These are phyloP conservation scores for Odobenus rosmarus DNA, from an alignment of 2,113 vertebrate species.

Conservation along the genomic window DNA sequence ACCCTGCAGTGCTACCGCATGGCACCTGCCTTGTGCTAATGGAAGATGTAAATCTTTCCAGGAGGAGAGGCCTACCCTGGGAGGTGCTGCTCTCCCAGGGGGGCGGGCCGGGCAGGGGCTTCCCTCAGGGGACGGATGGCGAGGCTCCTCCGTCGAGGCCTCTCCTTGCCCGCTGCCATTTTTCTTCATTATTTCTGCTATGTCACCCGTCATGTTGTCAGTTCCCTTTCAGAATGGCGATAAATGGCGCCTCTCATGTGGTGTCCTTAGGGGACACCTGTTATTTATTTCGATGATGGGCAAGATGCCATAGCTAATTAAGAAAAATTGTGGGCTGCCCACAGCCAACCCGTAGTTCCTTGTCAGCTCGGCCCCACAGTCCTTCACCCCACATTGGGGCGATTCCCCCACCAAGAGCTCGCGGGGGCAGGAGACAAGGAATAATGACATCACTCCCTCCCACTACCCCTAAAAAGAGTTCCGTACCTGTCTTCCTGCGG, in stretches of 20 bases:
- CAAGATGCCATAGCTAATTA: constrained; percentile 87
- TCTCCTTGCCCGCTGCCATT: constrained; percentile 80
- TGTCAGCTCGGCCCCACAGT: constrained; percentile 33
- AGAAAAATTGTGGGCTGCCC: constrained; percentile 84
- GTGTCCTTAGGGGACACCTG: constrained; percentile 86
- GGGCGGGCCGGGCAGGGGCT: fast-evolving
- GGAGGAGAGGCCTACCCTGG: fast-evolving
- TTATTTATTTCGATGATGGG: constrained; percentile 89
- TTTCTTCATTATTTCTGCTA: constrained; percentile 89
- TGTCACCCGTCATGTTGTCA: constrained; percentile 86
- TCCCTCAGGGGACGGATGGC: constrained; percentile 10
- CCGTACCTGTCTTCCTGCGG: not conserved
- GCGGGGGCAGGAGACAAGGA: not conserved
- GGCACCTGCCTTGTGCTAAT: not conserved
- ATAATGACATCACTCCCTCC: not conserved
- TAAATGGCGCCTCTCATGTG: constrained; percentile 87
- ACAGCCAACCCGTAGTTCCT: constrained; percentile 58
- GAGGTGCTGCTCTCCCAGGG: not conserved
- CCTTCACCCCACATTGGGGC: constrained; percentile 47
- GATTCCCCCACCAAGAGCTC: not conserved
- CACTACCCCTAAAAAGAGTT: not conserved
- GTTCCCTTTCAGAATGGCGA: constrained; percentile 85
- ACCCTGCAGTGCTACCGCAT: not conserved
- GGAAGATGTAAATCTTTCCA: not conserved
- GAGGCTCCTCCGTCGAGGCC: constrained; percentile 58